Evolutionary conservation across 53 echinoderm and acorn worm species (phyloP).

Genomic region (Holothuria scabra): DNA sequence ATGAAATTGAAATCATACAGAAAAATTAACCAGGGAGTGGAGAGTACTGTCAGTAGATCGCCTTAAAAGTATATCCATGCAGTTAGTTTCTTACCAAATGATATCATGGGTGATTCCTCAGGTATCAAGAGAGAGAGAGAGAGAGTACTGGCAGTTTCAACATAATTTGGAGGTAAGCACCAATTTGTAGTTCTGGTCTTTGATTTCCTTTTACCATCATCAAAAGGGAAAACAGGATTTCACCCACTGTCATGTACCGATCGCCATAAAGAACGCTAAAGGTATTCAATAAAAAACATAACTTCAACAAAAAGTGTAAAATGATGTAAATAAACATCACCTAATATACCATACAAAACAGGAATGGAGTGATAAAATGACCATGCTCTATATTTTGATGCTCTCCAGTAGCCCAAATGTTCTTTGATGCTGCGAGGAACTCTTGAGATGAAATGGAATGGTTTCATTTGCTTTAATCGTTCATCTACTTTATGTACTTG

Average conservation of each 20-base stretch:
- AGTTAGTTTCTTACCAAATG: not conserved
- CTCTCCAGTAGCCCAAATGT: too few relatives aligned
- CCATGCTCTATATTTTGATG: too few relatives aligned
- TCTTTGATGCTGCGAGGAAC: constrained; percentile 71
- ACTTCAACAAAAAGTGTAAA: constrained; percentile 21
- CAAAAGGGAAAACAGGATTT: constrained; percentile 28
- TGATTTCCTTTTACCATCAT: not conserved
- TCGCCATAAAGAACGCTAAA: not conserved
- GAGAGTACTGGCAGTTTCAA: not conserved
- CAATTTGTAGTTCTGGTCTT: constrained; percentile 13
- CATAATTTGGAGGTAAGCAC: not conserved
- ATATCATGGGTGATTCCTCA: not conserved
- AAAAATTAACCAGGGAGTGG: not conserved
- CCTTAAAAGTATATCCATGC: not conserved
- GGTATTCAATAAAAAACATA: constrained; percentile 2
- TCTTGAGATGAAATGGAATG: not conserved
- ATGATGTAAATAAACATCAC: constrained; percentile 18
- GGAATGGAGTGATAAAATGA: constrained; percentile 70
- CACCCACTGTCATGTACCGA: constrained; percentile 36
- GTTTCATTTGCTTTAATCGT: too few relatives aligned
- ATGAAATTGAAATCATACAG: not conserved
- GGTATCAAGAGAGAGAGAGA: not conserved
- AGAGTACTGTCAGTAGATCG: not conserved
- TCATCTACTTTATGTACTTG: not conserved
- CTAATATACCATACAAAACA: constrained; percentile 52